Percentiles rank a stretch among this genome's conserved stretches.
Evolutionary conservation across 2,797 vertebrate genomes (phyloP).

Genomic region (Mionectes olivaceus): DNA sequence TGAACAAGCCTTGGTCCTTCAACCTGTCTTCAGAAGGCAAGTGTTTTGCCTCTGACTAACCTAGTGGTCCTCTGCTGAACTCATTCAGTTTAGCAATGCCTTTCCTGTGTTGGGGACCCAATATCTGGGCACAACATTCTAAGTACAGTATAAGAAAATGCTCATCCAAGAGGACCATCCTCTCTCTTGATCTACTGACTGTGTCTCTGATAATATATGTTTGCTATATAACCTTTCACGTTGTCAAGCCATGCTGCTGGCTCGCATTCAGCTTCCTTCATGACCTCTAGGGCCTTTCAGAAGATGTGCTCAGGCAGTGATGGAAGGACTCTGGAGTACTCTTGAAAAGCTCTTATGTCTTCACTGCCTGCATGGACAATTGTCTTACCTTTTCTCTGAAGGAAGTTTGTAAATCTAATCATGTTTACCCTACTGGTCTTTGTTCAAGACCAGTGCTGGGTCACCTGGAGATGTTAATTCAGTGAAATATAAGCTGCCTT

Average conservation of each 20-base stretch:
- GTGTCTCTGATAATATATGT: neutral
- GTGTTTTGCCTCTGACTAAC: neutral
- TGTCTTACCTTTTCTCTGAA: neutral
- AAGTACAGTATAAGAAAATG: rapidly evolving
- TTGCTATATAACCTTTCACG: neutral
- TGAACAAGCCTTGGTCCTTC: neutral
- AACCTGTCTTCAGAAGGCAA: neutral
- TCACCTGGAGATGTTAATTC: neutral
- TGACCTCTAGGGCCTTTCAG: neutral
- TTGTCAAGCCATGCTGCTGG: neutral
- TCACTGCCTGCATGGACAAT: neutral
- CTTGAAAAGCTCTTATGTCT: neutral
- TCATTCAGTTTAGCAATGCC: neutral
- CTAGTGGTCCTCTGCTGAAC: neutral
- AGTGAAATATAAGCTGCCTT: neutral
- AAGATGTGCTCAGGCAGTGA: neutral
- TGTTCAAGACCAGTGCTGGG: neutral
- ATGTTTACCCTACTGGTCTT: neutral
- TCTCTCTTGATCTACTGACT: neutral
- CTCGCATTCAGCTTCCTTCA: neutral
- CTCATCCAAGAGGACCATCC: neutral
- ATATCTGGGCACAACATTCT: neutral
- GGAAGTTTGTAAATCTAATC: neutral
- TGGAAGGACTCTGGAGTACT: neutral
- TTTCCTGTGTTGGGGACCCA: neutral